Conservation (phyloP, 64 coral and sea anemone species). For the Astreopora myriophthalma region DNA sequence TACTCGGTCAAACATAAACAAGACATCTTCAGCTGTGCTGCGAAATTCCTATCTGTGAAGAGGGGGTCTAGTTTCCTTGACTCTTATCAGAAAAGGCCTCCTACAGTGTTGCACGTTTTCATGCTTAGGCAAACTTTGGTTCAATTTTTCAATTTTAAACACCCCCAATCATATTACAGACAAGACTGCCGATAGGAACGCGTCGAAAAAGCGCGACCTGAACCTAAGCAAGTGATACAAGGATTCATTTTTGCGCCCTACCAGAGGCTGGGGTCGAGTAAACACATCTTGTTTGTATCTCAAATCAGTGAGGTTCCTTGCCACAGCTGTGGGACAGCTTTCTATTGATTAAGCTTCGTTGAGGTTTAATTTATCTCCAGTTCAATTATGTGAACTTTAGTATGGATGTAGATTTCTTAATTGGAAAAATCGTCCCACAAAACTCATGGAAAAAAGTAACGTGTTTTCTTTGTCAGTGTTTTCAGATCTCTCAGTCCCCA, state of each 20-base stretch:
- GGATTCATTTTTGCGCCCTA: neutral
- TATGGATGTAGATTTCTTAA: neutral
- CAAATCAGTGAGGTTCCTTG: neutral
- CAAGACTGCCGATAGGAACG: neutral
- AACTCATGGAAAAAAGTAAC: neutral
- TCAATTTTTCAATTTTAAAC: neutral
- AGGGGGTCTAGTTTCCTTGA: neutral
- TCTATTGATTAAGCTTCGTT: neutral
- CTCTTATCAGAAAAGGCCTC: neutral
- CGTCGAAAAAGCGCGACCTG: neutral
- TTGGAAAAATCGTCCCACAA: neutral
- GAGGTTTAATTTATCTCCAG: no score
- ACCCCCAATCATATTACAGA: neutral
- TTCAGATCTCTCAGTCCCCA: no score
- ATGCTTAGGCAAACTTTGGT: no score
- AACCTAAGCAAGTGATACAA: neutral
- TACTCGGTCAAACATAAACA: slow-evolving; percentile 17
- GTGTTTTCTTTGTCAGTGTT: no score
- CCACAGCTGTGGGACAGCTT: neutral
- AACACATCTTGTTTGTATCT: neutral
- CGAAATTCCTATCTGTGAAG: neutral
- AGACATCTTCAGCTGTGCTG: neutral
- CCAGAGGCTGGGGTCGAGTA: neutral
- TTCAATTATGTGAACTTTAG: no score
- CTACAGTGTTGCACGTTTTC: neutral